Evolutionary conservation across 1,140 invertebrate genomes (phyloP).

Genomic region (Drosophila eugracilis): DNA sequence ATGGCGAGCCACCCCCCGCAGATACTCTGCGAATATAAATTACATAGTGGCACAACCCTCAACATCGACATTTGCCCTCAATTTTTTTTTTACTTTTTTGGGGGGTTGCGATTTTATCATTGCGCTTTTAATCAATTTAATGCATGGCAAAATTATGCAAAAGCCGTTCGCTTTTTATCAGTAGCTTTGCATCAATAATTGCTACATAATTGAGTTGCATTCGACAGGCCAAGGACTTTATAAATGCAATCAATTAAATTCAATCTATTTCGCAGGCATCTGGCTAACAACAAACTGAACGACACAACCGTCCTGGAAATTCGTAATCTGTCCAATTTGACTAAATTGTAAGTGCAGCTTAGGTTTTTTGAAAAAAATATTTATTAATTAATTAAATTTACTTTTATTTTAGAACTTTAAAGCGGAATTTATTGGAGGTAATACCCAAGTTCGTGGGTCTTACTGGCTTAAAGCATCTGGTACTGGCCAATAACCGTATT

Average conservation of each 20-base stretch:
- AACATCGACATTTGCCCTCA: slow-evolving; percentile 39
- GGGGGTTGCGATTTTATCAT: slow-evolving; percentile 75
- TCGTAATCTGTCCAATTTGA: slow-evolving; percentile 85
- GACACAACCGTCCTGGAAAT: slow-evolving; percentile 85
- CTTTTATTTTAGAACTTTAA: slow-evolving; percentile 49
- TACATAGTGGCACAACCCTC: slow-evolving; percentile 47
- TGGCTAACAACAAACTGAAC: slow-evolving; percentile 86
- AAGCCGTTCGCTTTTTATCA: slow-evolving; percentile 46
- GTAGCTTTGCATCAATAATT: slow-evolving; percentile 63
- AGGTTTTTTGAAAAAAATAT: no score
- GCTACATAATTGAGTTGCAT: slow-evolving; percentile 49
- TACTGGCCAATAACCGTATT: slow-evolving; percentile 89
- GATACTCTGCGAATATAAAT: slow-evolving; percentile 43
- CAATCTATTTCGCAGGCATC: slow-evolving; percentile 71
- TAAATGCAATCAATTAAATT: slow-evolving; percentile 37
- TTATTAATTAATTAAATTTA: not conserved
- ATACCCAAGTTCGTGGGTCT: slow-evolving; percentile 77
- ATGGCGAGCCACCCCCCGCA: slow-evolving; percentile 30
- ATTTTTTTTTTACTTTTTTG: slow-evolving; percentile 24
- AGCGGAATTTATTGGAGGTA: slow-evolving; percentile 73
- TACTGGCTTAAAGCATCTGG: slow-evolving; percentile 85
- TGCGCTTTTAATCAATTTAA: slow-evolving; percentile 75
- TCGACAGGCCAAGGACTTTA: slow-evolving; percentile 39
- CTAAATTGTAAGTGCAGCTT: slow-evolving; percentile 67
- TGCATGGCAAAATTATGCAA: slow-evolving; percentile 71